A percentile compares a stretch with the other conserved stretches of the same genome.
phyloP scores from a whole-genome alignment of 1,140 invertebrate species.

The Scaptomyza hsui region DNA sequence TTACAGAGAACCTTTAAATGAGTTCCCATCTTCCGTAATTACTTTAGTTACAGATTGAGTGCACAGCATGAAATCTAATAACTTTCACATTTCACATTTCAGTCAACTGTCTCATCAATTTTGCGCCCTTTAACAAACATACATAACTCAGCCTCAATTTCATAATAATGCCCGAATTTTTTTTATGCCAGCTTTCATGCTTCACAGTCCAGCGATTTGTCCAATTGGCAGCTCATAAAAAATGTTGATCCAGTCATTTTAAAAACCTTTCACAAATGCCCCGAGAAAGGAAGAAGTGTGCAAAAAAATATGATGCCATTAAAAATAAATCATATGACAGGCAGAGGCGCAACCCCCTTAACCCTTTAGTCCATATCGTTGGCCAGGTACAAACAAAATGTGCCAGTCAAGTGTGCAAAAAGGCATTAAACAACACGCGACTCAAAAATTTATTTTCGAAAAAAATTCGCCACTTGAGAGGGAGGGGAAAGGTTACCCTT shows the following conservation, averaged over 20 bases:
- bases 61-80: background rate
- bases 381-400: constrained; percentile 40
- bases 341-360: constrained; percentile 45
- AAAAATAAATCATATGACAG: constrained; percentile 77
- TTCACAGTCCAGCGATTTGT: constrained; percentile 59
- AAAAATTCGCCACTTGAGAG: constrained; percentile 49
- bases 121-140: constrained; percentile 22
- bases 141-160: constrained; percentile 22
- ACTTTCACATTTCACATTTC: constrained; percentile 2
- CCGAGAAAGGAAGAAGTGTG: constrained; percentile 30
- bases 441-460: constrained; percentile 53
- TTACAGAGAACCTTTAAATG: no score
- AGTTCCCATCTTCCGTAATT: background rate
- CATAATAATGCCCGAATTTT: constrained; percentile 12
- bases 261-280: constrained; percentile 35
- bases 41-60: background rate
- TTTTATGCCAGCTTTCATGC: constrained; percentile 8
- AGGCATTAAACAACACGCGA: constrained; percentile 79
- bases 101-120: constrained; percentile 28
- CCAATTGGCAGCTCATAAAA: constrained; percentile 80
- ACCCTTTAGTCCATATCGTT: constrained; percentile 51
- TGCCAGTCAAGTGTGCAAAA: constrained; percentile 79
- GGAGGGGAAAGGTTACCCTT: background rate
- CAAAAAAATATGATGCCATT: constrained; percentile 75
- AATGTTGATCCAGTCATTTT: constrained; percentile 58